A percentile compares a stretch with the other conserved stretches of the same genome.
phyloP scores from a whole-genome alignment of 2,113 vertebrate species.

The Brachionichthys hirsutus region DNA sequence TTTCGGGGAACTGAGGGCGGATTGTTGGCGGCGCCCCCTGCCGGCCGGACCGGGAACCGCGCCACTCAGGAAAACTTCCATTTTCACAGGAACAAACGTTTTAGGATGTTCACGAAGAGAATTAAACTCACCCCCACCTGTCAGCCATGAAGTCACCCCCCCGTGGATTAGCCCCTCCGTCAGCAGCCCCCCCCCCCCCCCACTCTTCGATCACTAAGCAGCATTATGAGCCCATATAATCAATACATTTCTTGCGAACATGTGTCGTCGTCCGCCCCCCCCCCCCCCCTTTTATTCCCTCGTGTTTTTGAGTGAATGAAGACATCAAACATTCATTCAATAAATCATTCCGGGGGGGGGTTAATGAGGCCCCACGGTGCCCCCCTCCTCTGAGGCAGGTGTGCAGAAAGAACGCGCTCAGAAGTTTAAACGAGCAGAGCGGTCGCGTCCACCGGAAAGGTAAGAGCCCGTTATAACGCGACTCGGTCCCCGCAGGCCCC shows the following conservation, averaged over 20 bases:
- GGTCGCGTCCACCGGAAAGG: conserved; percentile 59
- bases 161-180: conserved; percentile 31
- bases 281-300: too few species aligned
- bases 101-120: neutral
- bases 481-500: too few species aligned
- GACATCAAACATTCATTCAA: conserved; percentile 68
- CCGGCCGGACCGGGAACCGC: conserved; percentile 40
- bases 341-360: conserved; percentile 72
- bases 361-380: conserved; percentile 69
- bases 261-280: conserved; percentile 41
- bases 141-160: conserved; percentile 37
- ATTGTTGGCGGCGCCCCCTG: conserved; percentile 69
- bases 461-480: conserved; percentile 40
- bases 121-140: conserved; percentile 12
- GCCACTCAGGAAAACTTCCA: neutral
- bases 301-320: conserved; percentile 35
- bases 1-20: conserved; percentile 30
- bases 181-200: conserved; percentile 48
- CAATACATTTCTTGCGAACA: conserved; percentile 43
- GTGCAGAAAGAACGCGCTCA: conserved; percentile 44
- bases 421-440: conserved; percentile 50
- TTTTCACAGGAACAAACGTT: neutral
- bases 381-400: conserved; percentile 61
- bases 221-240: conserved; percentile 59
- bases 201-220: conserved; percentile 62